Evolutionary conservation across 2,113 vertebrate species (phyloP).

Genomic region (Suncus etruscus): DNA sequence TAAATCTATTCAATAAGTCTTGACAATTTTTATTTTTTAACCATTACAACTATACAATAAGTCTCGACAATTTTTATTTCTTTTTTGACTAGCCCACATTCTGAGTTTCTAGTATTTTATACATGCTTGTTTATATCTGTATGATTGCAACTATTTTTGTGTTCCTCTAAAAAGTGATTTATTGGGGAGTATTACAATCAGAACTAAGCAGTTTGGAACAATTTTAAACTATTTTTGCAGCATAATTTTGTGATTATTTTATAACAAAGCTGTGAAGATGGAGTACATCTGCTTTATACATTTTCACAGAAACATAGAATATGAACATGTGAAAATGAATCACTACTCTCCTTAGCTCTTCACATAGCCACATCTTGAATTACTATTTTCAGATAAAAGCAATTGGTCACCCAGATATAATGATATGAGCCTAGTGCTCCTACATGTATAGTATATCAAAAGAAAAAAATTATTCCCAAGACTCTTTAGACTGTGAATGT

Average conservation of each 20-base stretch:
- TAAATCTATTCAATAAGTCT: background rate
- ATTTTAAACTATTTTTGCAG: slow-evolving; percentile 58
- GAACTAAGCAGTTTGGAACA: slow-evolving; percentile 67
- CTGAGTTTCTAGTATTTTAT: background rate
- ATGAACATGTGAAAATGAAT: background rate
- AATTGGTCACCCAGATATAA: slow-evolving; percentile 44
- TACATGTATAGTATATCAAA: slow-evolving; percentile 3
- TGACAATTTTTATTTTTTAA: slow-evolving; percentile 12
- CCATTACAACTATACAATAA: background rate
- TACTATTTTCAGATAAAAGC: slow-evolving; percentile 56
- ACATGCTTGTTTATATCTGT: background rate
- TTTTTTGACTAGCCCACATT: background rate
- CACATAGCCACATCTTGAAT: slow-evolving; percentile 63
- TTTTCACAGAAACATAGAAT: slow-evolving; percentile 59
- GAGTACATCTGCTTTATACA: slow-evolving; percentile 18
- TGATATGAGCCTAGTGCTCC: background rate
- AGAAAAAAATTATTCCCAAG: slow-evolving; percentile 53
- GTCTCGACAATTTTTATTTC: background rate
- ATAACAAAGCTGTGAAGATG: slow-evolving; percentile 23
- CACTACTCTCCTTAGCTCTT: slow-evolving; percentile 64
- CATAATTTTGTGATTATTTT: slow-evolving; percentile 55
- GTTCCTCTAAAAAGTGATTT: background rate
- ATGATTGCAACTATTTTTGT: background rate
- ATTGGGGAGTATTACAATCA: slow-evolving; percentile 64
- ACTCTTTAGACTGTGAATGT: slow-evolving; percentile 55